Percentiles rank a stretch among this genome's conserved stretches.
Evolutionary conservation across 2,888 invertebrate species (phyloP).

Genomic region (Galeopsomyia nigrocyanea): DNA sequence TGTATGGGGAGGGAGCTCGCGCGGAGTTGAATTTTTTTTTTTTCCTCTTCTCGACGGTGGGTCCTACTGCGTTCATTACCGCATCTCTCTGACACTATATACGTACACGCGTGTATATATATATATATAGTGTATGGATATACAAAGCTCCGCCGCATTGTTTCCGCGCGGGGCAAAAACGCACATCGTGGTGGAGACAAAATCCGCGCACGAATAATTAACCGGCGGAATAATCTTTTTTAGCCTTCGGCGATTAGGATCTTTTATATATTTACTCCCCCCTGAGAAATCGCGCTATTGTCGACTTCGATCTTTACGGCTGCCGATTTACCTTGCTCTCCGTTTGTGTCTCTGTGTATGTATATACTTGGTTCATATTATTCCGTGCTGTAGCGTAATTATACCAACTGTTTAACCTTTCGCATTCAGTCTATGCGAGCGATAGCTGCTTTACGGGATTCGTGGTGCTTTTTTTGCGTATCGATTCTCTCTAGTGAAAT

Average conservation of each 20-base stretch:
- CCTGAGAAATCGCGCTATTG: constrained; percentile 9
- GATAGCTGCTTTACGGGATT: too few species aligned
- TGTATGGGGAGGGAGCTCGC: too few species aligned
- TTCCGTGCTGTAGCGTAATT: too few species aligned
- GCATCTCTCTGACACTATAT: constrained; percentile 24
- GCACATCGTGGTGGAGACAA: background rate
- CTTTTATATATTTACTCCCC: constrained; percentile 8
- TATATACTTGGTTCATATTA: too few species aligned
- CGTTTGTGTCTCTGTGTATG: too few species aligned
- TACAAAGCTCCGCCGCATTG: constrained; percentile 33
- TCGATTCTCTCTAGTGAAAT: too few species aligned
- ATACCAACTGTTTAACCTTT: too few species aligned
- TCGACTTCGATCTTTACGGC: background rate
- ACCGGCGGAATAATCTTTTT: background rate
- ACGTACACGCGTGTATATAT: background rate
- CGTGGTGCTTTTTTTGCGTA: too few species aligned
- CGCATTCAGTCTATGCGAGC: too few species aligned
- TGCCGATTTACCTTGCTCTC: too few species aligned
- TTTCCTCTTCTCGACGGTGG: background rate
- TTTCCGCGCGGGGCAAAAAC: constrained; percentile 22
- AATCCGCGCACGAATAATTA: constrained; percentile 28
- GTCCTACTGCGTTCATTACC: constrained; percentile 36
- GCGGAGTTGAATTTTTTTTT: too few species aligned
- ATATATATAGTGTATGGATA: too few species aligned
- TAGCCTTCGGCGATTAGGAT: constrained; percentile 21